phyloP scores from a whole-genome alignment of 2,888 invertebrate species.

The Stictocephala bisonia region DNA sequence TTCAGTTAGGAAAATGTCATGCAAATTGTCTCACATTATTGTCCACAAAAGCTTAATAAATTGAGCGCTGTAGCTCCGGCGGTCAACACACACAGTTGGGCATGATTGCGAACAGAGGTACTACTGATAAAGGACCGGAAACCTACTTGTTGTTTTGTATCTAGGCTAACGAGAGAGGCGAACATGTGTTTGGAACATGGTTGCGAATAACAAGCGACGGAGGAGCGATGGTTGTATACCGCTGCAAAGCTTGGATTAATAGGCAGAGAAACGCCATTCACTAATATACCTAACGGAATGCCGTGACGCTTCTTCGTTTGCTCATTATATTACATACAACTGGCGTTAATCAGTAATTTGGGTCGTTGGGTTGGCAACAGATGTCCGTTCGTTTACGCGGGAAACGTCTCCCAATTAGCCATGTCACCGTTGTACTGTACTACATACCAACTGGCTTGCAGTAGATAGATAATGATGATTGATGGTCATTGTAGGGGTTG shows the following conservation, averaged over 20 bases:
- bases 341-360: conserved; percentile 40
- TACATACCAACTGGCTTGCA: no score
- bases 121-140: conserved; percentile 25
- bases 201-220: conserved; percentile 11
- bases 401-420: conserved; percentile 13
- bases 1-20: no score
- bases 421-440: no score
- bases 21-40: no score
- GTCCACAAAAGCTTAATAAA: no score
- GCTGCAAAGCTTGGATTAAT: conserved; percentile 19
- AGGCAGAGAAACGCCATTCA: conserved; percentile 13
- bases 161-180: conserved; percentile 28
- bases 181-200: conserved; percentile 20
- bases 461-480: no score
- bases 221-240: background rate
- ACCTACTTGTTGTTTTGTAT: background rate
- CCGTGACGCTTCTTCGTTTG: background rate
- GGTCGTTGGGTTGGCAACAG: conserved; percentile 20
- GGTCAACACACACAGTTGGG: background rate
- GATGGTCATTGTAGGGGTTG: no score
- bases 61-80: no score
- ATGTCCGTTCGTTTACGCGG: conserved; percentile 8
- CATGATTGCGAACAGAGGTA: conserved; percentile 9
- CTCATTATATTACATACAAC: conserved; percentile 33
- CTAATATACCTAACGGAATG: conserved; percentile 12